These are phyloP conservation scores for Drosophila novamexicana DNA, from an alignment of 1,140 invertebrate genomes.

Conservation along the genomic window DNA sequence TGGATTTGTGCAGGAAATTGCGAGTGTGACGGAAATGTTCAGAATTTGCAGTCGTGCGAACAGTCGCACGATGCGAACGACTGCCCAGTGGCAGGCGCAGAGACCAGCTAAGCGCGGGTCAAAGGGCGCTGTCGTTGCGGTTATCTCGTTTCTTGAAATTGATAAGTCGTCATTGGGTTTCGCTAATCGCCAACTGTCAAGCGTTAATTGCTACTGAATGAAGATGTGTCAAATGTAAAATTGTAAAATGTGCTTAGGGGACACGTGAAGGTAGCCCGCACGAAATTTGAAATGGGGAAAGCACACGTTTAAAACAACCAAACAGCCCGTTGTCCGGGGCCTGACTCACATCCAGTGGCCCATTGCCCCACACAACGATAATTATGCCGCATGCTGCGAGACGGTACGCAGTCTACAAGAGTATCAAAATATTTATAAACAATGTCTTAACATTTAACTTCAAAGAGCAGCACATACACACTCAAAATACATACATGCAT, in stretches of 20 bases:
- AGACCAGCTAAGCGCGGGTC: conserved; percentile 2
- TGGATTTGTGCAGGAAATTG: conserved; percentile 47
- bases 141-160: conserved; percentile 6
- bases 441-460: conserved; percentile 58
- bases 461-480: conserved; percentile 32
- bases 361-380: conserved; percentile 27
- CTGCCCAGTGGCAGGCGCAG: neutral
- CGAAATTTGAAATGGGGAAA: conserved; percentile 18
- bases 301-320: neutral
- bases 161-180: conserved; percentile 29
- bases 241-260: neutral
- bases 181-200: conserved; percentile 19
- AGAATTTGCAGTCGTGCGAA: conserved; percentile 25
- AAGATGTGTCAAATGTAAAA: conserved; percentile 6
- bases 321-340: neutral
- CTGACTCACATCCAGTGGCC: conserved; percentile 6
- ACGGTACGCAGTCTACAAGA: conserved; percentile 7
- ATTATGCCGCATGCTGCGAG: conserved; percentile 11
- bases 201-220: conserved; percentile 24
- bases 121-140: neutral
- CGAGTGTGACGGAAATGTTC: conserved; percentile 34
- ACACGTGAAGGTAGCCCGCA: neutral
- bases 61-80: neutral
- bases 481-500: conserved; percentile 14
- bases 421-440: conserved; percentile 66